Percentiles rank a stretch among this genome's conserved stretches.
These are phyloP conservation scores for Aphrocallistes beatrix DNA, from an alignment of 37 sponge, comb jelly and placozoan genomes.

Conservation along the genomic window DNA sequence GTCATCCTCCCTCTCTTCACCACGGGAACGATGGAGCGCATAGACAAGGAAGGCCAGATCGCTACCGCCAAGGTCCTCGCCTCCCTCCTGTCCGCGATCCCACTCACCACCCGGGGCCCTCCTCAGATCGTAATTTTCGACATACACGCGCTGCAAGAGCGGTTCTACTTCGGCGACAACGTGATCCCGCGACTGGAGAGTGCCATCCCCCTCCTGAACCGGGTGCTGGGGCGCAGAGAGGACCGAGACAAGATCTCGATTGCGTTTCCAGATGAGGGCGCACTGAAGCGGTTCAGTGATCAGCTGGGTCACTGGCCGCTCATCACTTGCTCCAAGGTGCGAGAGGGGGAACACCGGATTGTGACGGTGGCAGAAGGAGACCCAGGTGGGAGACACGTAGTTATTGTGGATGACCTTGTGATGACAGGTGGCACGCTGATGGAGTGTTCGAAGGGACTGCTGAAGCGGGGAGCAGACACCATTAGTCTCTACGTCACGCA, in stretches of 20 bases:
- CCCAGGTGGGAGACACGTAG: constrained; percentile 49
- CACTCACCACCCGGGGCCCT: constrained; percentile 73
- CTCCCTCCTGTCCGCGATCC: constrained; percentile 65
- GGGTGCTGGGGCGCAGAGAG: constrained; percentile 22
- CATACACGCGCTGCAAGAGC: constrained; percentile 84
- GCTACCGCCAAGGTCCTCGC: constrained; percentile 67
- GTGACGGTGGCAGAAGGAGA: constrained; percentile 74
- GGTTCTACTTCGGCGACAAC: constrained; percentile 76
- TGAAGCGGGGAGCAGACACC: constrained; percentile 32
- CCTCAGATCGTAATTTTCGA: constrained; percentile 83
- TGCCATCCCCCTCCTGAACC: constrained; percentile 60
- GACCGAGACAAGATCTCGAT: constrained; percentile 38
- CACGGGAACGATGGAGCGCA: constrained; percentile 85
- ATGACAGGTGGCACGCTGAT: constrained; percentile 78
- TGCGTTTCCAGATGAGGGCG: constrained; percentile 84
- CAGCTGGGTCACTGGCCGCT: constrained; percentile 40
- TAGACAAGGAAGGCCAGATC: constrained; percentile 81
- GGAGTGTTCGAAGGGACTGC: constrained; percentile 67
- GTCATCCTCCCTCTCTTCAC: constrained; percentile 87
- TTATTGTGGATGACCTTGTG: constrained; percentile 83
- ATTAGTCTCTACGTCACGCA: constrained; percentile 85
- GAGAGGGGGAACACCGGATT: constrained; percentile 56
- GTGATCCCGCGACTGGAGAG: constrained; percentile 65
- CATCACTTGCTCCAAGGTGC: constrained; percentile 63
- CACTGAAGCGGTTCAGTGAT: constrained; percentile 53